A percentile compares a stretch with the other conserved stretches of the same genome.
These are phyloP conservation scores for Pseudorhombus dupliciocellatus DNA, from an alignment of 2,113 vertebrate genomes.

Conservation along the genomic window DNA sequence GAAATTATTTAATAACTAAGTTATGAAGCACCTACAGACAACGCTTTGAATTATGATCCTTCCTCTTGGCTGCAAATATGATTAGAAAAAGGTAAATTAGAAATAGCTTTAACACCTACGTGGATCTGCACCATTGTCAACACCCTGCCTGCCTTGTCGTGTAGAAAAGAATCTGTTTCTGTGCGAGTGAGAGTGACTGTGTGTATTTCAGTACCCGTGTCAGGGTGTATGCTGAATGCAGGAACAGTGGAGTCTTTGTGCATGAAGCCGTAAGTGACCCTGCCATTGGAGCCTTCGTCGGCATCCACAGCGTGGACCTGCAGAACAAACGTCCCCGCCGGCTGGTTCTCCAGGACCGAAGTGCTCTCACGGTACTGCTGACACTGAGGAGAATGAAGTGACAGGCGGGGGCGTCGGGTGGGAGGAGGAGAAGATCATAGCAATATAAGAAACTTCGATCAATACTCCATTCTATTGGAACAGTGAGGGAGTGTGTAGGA, in stretches of 20 bases:
- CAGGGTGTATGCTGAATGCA: slow-evolving; percentile 88
- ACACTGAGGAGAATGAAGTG: slow-evolving; percentile 77
- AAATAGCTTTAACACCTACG: background rate
- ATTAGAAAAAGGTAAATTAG: background rate
- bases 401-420: background rate
- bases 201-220: slow-evolving; percentile 81
- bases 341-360: slow-evolving; percentile 89
- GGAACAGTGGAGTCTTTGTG: slow-evolving; percentile 87
- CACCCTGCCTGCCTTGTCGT: background rate
- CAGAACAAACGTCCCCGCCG: slow-evolving; percentile 85
- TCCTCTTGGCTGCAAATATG: background rate
- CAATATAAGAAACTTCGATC: slow-evolving; percentile 2
- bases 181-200: background rate
- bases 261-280: slow-evolving; percentile 90
- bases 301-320: slow-evolving; percentile 89
- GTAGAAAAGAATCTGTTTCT: background rate
- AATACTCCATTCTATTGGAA: background rate
- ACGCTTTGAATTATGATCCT: background rate
- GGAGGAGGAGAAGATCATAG: background rate
- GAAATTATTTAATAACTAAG: no score
- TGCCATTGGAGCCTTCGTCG: slow-evolving; percentile 89
- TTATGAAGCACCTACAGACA: no score
- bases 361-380: slow-evolving; percentile 86
- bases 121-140: background rate
- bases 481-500: slow-evolving; percentile 15